A percentile compares a stretch with the other conserved stretches of the same genome.
These are phyloP conservation scores for Hanleya hanleyi DNA, from an alignment of 2,888 invertebrate species.

Conservation along the genomic window DNA sequence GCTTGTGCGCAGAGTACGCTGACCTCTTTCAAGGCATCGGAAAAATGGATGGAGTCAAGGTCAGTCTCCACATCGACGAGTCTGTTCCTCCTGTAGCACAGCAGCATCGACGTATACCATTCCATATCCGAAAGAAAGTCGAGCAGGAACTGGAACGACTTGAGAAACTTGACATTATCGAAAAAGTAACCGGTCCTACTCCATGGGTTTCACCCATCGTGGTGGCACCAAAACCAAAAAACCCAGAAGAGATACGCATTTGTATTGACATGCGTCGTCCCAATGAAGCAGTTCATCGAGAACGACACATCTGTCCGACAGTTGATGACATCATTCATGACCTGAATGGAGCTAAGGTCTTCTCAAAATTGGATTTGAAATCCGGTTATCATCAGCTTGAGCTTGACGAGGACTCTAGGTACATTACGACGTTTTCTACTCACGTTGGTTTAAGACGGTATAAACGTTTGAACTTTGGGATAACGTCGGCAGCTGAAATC, in stretches of 20 bases:
- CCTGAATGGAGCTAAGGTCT: background rate
- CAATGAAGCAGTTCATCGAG: background rate
- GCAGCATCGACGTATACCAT: background rate
- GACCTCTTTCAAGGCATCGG: too few species aligned
- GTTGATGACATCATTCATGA: background rate
- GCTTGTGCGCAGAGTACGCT: too few species aligned
- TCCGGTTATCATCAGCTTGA: background rate
- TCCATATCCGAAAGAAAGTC: background rate
- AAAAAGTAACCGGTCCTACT: too few species aligned
- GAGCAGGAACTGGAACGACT: background rate
- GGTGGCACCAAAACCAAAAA: background rate
- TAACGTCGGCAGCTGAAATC: background rate
- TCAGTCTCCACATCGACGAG: too few species aligned
- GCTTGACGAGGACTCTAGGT: background rate
- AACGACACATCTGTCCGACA: background rate
- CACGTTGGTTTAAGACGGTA: too few species aligned
- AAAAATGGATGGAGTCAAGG: too few species aligned
- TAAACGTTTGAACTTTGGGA: background rate
- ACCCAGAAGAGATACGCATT: background rate
- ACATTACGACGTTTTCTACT: background rate
- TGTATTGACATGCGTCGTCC: background rate
- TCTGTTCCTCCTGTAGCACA: too few species aligned
- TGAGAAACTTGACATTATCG: background rate
- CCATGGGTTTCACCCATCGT: background rate
- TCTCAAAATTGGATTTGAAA: too few species aligned